Conservation (phyloP, 2,888 invertebrate species). For the Oligia strigilis region DNA sequence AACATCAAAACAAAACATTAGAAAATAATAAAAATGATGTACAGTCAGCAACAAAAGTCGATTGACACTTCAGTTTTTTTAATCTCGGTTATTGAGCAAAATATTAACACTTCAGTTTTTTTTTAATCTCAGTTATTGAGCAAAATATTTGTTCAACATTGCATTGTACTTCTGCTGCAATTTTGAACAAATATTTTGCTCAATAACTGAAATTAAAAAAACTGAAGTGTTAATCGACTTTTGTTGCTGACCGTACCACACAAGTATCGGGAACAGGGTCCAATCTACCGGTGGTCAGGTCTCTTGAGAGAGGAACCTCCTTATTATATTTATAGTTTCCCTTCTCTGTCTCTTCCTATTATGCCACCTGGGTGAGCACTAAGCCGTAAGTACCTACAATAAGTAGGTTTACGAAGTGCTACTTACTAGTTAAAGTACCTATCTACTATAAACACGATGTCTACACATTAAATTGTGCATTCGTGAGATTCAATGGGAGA, state of each 20-base stretch:
- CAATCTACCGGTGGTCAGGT: not conserved
- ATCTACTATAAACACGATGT: not conserved
- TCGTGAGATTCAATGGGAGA: not conserved
- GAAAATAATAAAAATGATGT: not conserved
- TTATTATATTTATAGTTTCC: slow-evolving; percentile 1
- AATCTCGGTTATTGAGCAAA: too few species aligned
- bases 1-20: not conserved
- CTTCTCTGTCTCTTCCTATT: not conserved
- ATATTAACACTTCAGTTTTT: too few species aligned
- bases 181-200: too few species aligned
- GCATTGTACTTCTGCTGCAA: too few species aligned
- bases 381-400: not conserved
- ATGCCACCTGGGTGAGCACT: slow-evolving; percentile 7
- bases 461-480: not conserved
- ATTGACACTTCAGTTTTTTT: too few species aligned
- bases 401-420: not conserved
- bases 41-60: too few species aligned
- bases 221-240: too few species aligned
- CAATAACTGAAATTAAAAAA: too few species aligned
- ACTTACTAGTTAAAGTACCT: not conserved
- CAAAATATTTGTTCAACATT: too few species aligned
- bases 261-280: not conserved
- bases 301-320: not conserved
- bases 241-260: too few species aligned
- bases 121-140: too few species aligned